Conservation (phyloP, 2,113 vertebrate species). For the Passerina amoena region DNA sequence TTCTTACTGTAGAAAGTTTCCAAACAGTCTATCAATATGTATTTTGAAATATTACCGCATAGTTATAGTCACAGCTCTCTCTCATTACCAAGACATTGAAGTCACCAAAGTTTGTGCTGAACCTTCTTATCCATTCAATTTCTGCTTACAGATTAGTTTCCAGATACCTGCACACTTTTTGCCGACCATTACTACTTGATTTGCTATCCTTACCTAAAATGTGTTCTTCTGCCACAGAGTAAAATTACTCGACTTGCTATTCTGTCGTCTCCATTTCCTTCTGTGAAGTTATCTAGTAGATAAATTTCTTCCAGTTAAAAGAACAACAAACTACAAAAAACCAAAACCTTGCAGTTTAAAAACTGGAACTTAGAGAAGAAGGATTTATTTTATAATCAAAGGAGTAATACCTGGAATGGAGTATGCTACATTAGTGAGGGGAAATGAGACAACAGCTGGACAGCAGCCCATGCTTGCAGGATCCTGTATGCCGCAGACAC, state of each 20-base stretch:
- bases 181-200: not conserved
- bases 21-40: not conserved
- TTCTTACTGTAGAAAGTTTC: not conserved
- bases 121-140: not conserved
- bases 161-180: not conserved
- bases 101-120: not conserved
- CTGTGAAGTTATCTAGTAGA: not conserved
- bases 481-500: not conserved
- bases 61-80: not conserved
- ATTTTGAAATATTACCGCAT: not conserved
- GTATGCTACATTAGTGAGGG: rapidly evolving
- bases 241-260: not conserved
- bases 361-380: not conserved
- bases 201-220: not conserved
- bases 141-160: not conserved
- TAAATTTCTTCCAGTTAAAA: not conserved
- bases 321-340: not conserved
- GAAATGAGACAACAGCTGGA: not conserved
- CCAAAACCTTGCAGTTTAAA: not conserved
- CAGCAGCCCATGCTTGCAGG: not conserved
- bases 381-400: not conserved
- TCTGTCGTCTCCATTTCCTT: not conserved
- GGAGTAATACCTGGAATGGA: not conserved
- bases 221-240: not conserved
- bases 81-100: not conserved